Evolutionary conservation across 2,113 vertebrate species (phyloP), one percentile per base, ranked within the genome.

Genomic region (Coryphaenoides rupestris): DNA sequence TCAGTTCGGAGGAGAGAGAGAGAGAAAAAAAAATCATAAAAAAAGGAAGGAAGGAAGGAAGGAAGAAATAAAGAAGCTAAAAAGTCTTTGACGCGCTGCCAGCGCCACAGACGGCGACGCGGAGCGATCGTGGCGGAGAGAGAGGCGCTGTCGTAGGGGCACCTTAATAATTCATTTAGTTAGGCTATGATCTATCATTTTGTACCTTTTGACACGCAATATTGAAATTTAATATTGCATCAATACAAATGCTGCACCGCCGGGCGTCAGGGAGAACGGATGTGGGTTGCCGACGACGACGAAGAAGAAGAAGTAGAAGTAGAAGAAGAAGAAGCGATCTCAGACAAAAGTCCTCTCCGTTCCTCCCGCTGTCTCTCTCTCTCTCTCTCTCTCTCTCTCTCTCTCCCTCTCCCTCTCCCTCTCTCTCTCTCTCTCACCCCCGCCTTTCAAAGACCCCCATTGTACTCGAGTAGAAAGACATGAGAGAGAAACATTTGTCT

Each of bases 181-280:
- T 85, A 85, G 88, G 84, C 88, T 90, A 86, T 91, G 90, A 91
- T 92, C 89, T 91, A 86, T 91, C 91, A 90, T 92, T 91, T 91
- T 91, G 87, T 90, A 90, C 89, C 89, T 92, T 92, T 91, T 91
- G 91, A 92, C 91, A 91, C 84, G 82, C 73, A 82, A 91, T 91
- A 91, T 91, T 91, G 90, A 91, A 92, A 92, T 91, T 90, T 90
- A 91, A 91, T 91, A 90, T 89, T 89, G 89, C 88, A 89, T 91
- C 89, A 88, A 90, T 91, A 90, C 88, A 90, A 89, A 84, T 91
- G 88, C 91, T 90, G 83, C 87, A 91, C 90, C 85, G 84, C 89
- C 79, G 86, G 87, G 79, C 81, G 73, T 83, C 62, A 33, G 59
- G 70, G 74, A 81, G 80, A 76, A 85, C 76, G 84, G 88, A 87